Evolutionary conservation across 2,888 invertebrate species (phyloP).

Genomic region (Erannis defoliaria): DNA sequence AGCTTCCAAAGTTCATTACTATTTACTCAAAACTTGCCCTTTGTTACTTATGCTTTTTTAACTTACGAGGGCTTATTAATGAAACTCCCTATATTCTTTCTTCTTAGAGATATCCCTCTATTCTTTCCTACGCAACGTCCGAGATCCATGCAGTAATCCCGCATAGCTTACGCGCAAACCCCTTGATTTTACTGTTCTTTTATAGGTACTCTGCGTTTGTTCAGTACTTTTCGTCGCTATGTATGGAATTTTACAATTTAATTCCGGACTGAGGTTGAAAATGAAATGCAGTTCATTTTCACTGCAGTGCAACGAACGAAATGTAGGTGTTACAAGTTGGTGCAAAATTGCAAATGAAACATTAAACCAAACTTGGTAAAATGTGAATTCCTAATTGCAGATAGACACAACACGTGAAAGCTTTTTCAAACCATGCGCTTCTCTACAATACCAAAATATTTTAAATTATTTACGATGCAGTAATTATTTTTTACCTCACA

Average conservation of each 20-base stretch:
- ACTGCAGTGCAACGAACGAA: conserved; percentile 18
- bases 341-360: conserved; percentile 22
- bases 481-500: too few relatives aligned
- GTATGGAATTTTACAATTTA: conserved; percentile 31
- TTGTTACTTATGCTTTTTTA: too few relatives aligned
- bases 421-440: background rate
- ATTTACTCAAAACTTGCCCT: too few relatives aligned
- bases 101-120: background rate
- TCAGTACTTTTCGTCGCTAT: conserved; percentile 14
- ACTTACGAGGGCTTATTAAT: too few relatives aligned
- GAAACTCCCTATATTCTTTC: too few relatives aligned
- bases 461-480: too few relatives aligned
- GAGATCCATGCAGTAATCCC: conserved; percentile 24
- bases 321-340: conserved; percentile 16
- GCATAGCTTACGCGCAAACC: conserved; percentile 16
- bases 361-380: conserved; percentile 8
- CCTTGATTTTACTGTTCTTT: conserved; percentile 26
- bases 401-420: background rate
- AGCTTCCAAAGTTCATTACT: too few relatives aligned
- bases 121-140: background rate
- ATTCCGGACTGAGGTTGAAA: conserved; percentile 17
- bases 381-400: background rate
- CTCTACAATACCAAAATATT: too few relatives aligned
- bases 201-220: conserved; percentile 17
- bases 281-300: conserved; percentile 27